phyloP scores from a whole-genome alignment of 1,140 invertebrate species.

The Bombus waltoni region DNA sequence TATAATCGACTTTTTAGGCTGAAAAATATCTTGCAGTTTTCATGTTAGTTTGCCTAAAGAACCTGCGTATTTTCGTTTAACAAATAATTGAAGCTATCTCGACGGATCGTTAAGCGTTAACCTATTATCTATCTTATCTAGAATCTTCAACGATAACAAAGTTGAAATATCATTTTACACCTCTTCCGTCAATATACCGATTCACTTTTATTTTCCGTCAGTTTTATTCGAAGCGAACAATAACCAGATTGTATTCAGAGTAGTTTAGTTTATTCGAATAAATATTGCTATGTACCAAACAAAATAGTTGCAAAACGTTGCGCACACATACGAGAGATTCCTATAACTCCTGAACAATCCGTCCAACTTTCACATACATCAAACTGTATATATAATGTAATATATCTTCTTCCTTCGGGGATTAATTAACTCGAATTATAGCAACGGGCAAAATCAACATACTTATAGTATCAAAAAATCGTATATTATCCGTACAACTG shows the following conservation, averaged over 20 bases:
- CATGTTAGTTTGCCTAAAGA: no score
- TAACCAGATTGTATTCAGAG: neutral
- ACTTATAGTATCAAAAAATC: neutral
- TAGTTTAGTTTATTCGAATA: neutral
- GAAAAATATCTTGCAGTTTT: no score
- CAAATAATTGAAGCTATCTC: conserved; percentile 2
- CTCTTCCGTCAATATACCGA: neutral
- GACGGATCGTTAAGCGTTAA: neutral
- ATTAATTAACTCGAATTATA: conserved; percentile 27
- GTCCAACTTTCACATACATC: neutral
- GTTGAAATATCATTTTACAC: neutral
- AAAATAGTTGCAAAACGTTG: neutral
- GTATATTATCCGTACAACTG: neutral
- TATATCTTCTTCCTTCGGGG: neutral
- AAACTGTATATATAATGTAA: neutral
- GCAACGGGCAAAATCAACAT: neutral
- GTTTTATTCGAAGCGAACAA: neutral
- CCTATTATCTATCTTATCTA: neutral
- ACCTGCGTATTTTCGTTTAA: neutral
- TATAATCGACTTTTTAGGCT: no score
- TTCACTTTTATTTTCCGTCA: neutral
- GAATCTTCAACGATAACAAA: neutral
- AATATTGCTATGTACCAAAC: no score
- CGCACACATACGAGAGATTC: neutral
- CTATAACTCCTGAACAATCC: no score